Evolutionary conservation across 2,797 vertebrate genomes (phyloP), one percentile per base, ranked within the genome.

Genomic region (Lagodon rhomboides): DNA sequence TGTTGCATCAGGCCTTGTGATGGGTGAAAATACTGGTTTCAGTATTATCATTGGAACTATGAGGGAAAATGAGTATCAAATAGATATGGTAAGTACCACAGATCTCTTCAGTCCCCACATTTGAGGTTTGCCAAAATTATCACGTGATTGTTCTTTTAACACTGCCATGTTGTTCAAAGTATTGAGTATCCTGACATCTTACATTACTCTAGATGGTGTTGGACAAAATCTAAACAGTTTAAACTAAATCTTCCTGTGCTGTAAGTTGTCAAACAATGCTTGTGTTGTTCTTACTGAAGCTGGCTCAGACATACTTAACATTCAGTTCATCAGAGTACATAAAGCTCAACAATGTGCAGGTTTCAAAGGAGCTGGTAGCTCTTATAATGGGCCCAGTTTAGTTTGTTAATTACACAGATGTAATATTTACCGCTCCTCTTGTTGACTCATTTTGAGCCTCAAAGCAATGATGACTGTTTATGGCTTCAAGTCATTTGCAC

Each of bases 381-480:
- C 41, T 61, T 30, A 16, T 43, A 27, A 66, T 56, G 56, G 11
- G 5, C 5, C 30, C 8, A 10, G 1, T 62, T 68, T 12, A 56
- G 13, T 53, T 58, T 43, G 25, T 62, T 55, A 30, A 60, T 71
- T 41, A 54, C 7, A 8, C 46, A 41, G 11, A 73, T 56, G 43
- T 34, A 56, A 34, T 27, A 55, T 63, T 46, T 73, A 16, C 64
- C 12, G 53, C 47, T 64, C 30, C 5, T 62, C 22, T 54, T 46
- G 3, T 58, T 38, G 44, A 53, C 34, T 51, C 38, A 50, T 22
- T 70, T 54, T 72, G 38, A 69, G 50, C 22, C 55, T 60, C 22
- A 16, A 43, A 20, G 20, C 27, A 68, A 22, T 53, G 50, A 55
- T 63, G 50, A 75, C 53, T 41, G 25, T 79, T 67, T 64, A 18